A percentile compares a stretch with the other conserved stretches of the same genome.
These are phyloP conservation scores for Odontamblyopus rebecca DNA, from an alignment of 2,797 vertebrate genomes.

Conservation along the genomic window DNA sequence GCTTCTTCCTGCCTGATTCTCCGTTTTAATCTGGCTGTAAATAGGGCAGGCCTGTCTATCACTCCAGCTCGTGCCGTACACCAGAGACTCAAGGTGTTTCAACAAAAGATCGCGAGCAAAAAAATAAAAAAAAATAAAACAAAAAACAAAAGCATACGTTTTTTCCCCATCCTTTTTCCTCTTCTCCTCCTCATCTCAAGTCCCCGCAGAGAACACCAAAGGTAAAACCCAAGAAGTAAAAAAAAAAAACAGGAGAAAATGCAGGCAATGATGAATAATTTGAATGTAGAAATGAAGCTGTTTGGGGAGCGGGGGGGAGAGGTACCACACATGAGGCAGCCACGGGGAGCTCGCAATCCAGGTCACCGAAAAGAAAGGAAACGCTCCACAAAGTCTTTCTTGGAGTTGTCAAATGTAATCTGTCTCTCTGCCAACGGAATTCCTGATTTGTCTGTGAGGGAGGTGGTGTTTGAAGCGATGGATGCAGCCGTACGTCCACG, in stretches of 20 bases:
- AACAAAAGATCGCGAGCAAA: constrained; percentile 74
- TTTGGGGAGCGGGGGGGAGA: constrained; percentile 72
- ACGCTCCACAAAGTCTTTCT: constrained; percentile 77
- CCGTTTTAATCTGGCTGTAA: constrained; percentile 84
- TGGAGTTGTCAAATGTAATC: constrained; percentile 79
- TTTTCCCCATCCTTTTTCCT: constrained; percentile 28
- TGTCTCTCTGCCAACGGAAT: constrained; percentile 74
- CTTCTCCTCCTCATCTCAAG: constrained; percentile 73
- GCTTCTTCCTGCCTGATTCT: constrained; percentile 76
- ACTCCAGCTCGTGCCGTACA: constrained; percentile 72
- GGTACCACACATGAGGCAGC: constrained; percentile 75
- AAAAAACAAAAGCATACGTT: constrained; percentile 71
- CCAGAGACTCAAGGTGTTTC: constrained; percentile 85
- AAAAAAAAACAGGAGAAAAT: constrained; percentile 62
- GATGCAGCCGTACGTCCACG: constrained; percentile 51
- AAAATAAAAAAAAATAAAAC: constrained; percentile 48
- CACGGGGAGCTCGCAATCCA: constrained; percentile 79
- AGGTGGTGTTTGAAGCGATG: constrained; percentile 44
- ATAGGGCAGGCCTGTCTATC: constrained; percentile 84
- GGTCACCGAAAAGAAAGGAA: constrained; percentile 80
- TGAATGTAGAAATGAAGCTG: constrained; percentile 83
- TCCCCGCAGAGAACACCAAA: constrained; percentile 84
- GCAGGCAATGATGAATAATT: constrained; percentile 83
- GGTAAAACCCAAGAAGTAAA: constrained; percentile 79
- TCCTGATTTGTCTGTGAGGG: constrained; percentile 70